phyloP scores from a whole-genome alignment of 2,888 invertebrate species.

The Andrena bicolor region DNA sequence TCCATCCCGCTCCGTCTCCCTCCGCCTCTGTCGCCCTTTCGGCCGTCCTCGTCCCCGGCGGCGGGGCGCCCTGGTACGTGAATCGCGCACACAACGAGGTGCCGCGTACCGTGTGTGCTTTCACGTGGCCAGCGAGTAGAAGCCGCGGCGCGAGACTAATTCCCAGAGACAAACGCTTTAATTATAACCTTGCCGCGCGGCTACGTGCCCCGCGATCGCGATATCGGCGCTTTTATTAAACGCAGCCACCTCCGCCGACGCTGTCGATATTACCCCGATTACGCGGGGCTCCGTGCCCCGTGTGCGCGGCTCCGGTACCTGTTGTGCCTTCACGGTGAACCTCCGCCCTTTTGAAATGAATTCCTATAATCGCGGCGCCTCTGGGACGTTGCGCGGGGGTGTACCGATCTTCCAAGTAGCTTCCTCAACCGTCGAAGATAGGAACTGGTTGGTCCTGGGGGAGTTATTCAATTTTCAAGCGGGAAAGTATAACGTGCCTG shows the following conservation, averaged over 20 bases:
- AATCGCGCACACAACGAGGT: slow-evolving; percentile 12
- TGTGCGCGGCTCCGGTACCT: background rate
- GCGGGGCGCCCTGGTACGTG: slow-evolving; percentile 8
- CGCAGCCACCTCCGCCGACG: slow-evolving; percentile 35
- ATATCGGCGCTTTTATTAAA: slow-evolving; percentile 75
- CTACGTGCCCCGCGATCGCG: slow-evolving; percentile 44
- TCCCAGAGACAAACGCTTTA: slow-evolving; percentile 73
- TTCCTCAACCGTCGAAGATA: too few species aligned
- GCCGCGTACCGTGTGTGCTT: slow-evolving; percentile 34
- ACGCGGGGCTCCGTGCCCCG: background rate
- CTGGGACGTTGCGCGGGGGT: too few species aligned
- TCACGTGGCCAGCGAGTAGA: slow-evolving; percentile 47
- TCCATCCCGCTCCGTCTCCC: background rate
- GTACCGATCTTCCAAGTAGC: too few species aligned
- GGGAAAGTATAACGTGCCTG: too few species aligned
- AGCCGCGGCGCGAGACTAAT: slow-evolving; percentile 65
- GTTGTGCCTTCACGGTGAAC: background rate
- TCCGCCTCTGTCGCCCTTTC: background rate
- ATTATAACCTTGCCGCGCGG: slow-evolving; percentile 68
- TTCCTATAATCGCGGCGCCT: too few species aligned
- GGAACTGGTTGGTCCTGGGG: too few species aligned
- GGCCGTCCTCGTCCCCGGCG: background rate
- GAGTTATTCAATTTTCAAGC: too few species aligned
- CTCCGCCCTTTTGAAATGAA: too few species aligned
- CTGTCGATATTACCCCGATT: slow-evolving; percentile 40